phyloP scores from a whole-genome alignment of 1,140 invertebrate genomes.

The Eriosoma lanigerum region DNA sequence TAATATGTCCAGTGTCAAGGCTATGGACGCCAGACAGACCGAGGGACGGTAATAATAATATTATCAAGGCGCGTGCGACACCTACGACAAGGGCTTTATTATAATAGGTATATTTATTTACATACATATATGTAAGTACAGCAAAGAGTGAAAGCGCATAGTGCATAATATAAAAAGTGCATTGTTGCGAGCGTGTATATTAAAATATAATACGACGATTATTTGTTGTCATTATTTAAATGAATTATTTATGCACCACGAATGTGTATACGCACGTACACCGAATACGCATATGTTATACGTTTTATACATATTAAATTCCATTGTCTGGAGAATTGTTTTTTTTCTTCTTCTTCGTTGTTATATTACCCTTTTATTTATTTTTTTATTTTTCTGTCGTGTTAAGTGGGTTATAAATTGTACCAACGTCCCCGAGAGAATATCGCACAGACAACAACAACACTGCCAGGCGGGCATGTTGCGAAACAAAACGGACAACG shows the following conservation, averaged over 20 bases:
- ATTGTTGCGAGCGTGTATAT: background rate
- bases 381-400: slow-evolving; percentile 10
- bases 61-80: slow-evolving; percentile 28
- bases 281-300: background rate
- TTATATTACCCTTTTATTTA: background rate
- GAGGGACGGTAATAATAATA: slow-evolving; percentile 24
- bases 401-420: slow-evolving; percentile 35
- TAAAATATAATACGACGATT: background rate
- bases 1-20: slow-evolving; percentile 26
- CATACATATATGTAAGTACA: background rate
- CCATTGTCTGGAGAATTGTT: slow-evolving; percentile 19
- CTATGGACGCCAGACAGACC: background rate
- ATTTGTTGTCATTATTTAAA: slow-evolving; percentile 38
- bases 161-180: background rate
- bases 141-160: slow-evolving; percentile 17
- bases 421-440: slow-evolving; percentile 5
- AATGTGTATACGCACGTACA: slow-evolving; percentile 34
- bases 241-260: slow-evolving; percentile 28
- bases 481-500: slow-evolving; percentile 14
- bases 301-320: background rate
- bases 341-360: slow-evolving; percentile 7
- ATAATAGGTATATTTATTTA: background rate
- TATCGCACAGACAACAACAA: background rate
- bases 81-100: slow-evolving; percentile 14
- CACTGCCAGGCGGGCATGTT: background rate